Evolutionary conservation across 2,888 invertebrate species (phyloP).

Genomic region (Caenorhabditis afra): DNA sequence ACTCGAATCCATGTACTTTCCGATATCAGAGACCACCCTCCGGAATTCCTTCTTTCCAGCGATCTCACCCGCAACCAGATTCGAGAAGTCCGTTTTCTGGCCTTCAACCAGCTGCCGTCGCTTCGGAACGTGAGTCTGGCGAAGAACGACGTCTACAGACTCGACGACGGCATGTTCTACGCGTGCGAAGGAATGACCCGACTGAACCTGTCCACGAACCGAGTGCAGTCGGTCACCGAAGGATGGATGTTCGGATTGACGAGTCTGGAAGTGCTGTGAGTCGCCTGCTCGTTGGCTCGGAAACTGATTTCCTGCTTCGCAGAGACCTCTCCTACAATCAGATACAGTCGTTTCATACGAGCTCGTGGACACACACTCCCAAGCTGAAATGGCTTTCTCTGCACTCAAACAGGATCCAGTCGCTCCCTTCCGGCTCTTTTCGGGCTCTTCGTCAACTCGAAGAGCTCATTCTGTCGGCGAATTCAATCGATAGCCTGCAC

Average conservation of each 20-base stretch:
- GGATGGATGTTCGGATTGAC: slow-evolving; percentile 69
- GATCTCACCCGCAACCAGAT: slow-evolving; percentile 66
- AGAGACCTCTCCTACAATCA: slow-evolving; percentile 69
- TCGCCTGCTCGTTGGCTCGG: neutral
- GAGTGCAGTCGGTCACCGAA: slow-evolving; percentile 63
- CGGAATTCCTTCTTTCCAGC: slow-evolving; percentile 52
- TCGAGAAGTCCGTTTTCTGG: slow-evolving; percentile 52
- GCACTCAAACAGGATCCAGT: slow-evolving; percentile 64
- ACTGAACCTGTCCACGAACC: slow-evolving; percentile 68
- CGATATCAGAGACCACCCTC: neutral
- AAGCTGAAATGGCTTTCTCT: slow-evolving; percentile 64
- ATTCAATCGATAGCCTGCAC: slow-evolving; percentile 66
- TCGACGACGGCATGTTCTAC: slow-evolving; percentile 71
- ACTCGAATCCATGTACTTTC: slow-evolving; percentile 61
- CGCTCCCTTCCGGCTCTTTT: slow-evolving; percentile 68
- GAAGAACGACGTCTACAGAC: slow-evolving; percentile 63
- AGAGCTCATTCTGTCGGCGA: slow-evolving; percentile 64
- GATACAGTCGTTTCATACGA: slow-evolving; percentile 64
- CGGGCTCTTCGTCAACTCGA: slow-evolving; percentile 62
- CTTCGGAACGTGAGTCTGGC: slow-evolving; percentile 62
- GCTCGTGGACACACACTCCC: slow-evolving; percentile 67
- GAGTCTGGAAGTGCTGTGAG: slow-evolving; percentile 66
- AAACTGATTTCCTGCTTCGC: too few relatives aligned
- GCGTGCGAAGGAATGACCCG: slow-evolving; percentile 61
- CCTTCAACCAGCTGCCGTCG: slow-evolving; percentile 61